Percentiles rank a stretch among this genome's conserved stretches.
These are phyloP conservation scores for Metaphire vulgaris DNA, from an alignment of 1,140 invertebrate genomes.

Conservation along the genomic window DNA sequence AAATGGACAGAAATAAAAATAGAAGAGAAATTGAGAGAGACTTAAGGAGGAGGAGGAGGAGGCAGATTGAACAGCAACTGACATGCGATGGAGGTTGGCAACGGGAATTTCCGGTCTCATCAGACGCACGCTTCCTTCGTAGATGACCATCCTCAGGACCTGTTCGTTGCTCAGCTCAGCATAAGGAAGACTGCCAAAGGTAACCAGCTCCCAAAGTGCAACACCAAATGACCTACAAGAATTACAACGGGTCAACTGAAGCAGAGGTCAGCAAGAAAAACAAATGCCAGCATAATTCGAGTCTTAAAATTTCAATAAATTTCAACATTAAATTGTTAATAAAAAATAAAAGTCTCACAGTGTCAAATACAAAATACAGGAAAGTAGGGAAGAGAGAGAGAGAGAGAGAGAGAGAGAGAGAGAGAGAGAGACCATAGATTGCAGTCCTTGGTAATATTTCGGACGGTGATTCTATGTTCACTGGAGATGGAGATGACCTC, in stretches of 20 bases:
- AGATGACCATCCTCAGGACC: constrained; percentile 58
- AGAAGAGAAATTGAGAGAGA: no score
- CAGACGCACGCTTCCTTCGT: constrained; percentile 42
- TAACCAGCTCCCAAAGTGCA: constrained; percentile 69
- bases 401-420: no score
- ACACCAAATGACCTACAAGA: constrained; percentile 51
- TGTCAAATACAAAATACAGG: no score
- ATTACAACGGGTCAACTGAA: constrained; percentile 15
- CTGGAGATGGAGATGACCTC: constrained; percentile 64
- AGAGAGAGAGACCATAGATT: constrained; percentile 48
- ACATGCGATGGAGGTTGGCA: constrained; percentile 40
- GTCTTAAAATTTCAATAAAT: no score
- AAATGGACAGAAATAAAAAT: no score
- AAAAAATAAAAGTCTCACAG: no score
- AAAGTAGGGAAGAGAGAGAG: no score
- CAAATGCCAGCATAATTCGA: no score
- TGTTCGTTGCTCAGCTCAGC: constrained; percentile 62
- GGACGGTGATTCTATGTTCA: constrained; percentile 61
- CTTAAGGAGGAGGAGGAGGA: no score
- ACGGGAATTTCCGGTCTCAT: constrained; percentile 35
- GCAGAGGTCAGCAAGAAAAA: no score
- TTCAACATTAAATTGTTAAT: no score
- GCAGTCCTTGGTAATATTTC: constrained; percentile 52
- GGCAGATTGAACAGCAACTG: no score
- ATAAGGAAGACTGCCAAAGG: constrained; percentile 68